Percentiles rank a stretch among this genome's conserved stretches.
Conservation (phyloP, 2,113 vertebrate genomes). For the Burhinus oedicnemus region DNA sequence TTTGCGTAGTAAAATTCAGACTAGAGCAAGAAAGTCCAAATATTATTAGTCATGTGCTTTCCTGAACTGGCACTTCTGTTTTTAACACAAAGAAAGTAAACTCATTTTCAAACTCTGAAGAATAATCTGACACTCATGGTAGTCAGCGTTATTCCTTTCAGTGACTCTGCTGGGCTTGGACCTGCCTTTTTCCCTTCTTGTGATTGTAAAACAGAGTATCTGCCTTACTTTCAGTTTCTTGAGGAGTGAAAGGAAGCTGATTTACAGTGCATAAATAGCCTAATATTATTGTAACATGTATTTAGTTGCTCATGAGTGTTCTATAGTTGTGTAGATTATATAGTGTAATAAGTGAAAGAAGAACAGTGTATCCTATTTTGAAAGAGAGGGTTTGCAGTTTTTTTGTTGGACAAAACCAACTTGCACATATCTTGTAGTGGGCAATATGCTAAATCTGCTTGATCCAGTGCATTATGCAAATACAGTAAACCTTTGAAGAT, state of each 20-base stretch:
- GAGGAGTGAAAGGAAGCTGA: not conserved
- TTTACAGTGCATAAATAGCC: not conserved
- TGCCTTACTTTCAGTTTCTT: not conserved
- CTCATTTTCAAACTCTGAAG: not conserved
- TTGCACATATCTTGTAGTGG: rapidly evolving
- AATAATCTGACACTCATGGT: not conserved
- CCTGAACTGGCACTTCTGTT: not conserved
- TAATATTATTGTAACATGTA: not conserved
- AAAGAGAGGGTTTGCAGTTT: not conserved
- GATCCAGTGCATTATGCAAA: slow-evolving; percentile 15
- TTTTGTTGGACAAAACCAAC: not conserved
- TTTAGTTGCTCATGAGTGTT: not conserved
- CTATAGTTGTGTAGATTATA: not conserved
- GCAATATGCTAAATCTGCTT: not conserved
- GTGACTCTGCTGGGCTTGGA: not conserved
- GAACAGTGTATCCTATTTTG: not conserved
- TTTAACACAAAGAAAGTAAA: not conserved
- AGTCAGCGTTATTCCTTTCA: not conserved
- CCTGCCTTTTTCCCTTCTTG: not conserved
- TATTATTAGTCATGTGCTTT: not conserved
- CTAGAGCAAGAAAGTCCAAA: not conserved
- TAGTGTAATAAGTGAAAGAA: not conserved
- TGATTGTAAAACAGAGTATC: not conserved
- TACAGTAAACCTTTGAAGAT: not conserved
- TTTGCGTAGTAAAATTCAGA: not conserved